Base-by-base conservation (phyloP, 2,113 vertebrate genomes). In the Thermophis baileyi region DNA sequence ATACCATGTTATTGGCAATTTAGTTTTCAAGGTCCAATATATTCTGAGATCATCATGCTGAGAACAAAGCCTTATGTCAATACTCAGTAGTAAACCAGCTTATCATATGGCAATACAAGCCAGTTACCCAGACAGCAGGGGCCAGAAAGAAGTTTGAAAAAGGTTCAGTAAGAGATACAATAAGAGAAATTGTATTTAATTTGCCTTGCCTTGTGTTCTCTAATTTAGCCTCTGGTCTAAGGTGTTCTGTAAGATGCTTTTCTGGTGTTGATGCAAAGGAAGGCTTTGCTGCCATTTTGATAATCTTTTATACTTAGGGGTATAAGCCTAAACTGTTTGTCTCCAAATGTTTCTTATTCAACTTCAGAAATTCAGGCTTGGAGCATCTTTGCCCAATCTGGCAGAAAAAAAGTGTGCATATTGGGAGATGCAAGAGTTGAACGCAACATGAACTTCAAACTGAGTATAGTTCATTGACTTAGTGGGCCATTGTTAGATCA, bases 1-100 rank as follows among this genome's bases (percentile, higher is more conserved):
- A 74, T 18, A 74, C 6, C n/a, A 74, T 18, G n/a, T 74, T 74
- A 74, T 10, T 74, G 30, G 63, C 63, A 74, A 35, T 74, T 74
- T 74, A 74, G 63, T 35, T 74, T 74, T 18, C 63, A 74, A 74
- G 63, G 5, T 74, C 63, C n/a, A 35, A 74, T 74, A 35, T 74
- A 35, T 74, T 74, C 63, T 74, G 63, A 74, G 14, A n/a, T 74
- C 14, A 18, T 74, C 14, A 35, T 35, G 63, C 30, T 74, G 14
- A 35, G 63, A 35, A 74, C 60, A 94, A 95, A 94, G 57, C 53
- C 12, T 91, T 49, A 54, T 40, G 54, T 90, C 86, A n/a, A 87
- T 92, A 93, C 18, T 91, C 24, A 89, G 24, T 93, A 94, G 93
- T 69, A 69, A 74, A 18, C 4, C 30, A 74, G n/a, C 35, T 74